Evolutionary conservation across 2,797 vertebrate species (phyloP), one percentile per base, ranked within the genome.

Genomic region (Hoplostethus mediterraneus): DNA sequence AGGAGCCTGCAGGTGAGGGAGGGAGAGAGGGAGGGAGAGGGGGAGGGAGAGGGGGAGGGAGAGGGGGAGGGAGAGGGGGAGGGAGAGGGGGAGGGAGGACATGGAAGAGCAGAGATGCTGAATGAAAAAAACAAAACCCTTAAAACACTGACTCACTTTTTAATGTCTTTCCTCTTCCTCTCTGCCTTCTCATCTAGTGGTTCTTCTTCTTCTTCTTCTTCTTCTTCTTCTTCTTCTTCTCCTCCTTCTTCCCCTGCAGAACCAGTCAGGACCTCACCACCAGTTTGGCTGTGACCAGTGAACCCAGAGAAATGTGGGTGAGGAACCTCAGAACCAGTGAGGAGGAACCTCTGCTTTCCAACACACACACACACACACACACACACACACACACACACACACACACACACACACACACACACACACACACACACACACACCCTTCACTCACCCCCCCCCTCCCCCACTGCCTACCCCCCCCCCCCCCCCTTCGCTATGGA

Each of bases 401-500:
- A 63, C 61, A 36, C 61, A 63, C 28, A 70, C 62, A 67, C 71
- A 67, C 40, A 40, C 52, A 44, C 38, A 38, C 51, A 48, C 28
- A 67, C 45, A 47, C 28, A 55, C 1, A 17, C 53, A 51, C 48
- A 10, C 53, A 57, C 1, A 42, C 63, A 61, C 70, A 56, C 48
- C 55, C 11, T 60, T 25, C 60, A 4, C 58, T 16, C 40, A 17
- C 63, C 7, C 14, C 71, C 68, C 31, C n/a, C 56, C 10, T 6
- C 6, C 65, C 56, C 56, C 47, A 21, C 21, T 21, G 21, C 21
- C 21, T 21, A 21, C 21, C 1, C 1, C 21, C 44, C 33, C 51
- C 62, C 53, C 65, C 62, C 55, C 72, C 79, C 71, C 81, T 80
- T 80, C 73, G 85, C 90, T 85, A 94, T 93, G 89, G 88, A 90